Conservation (phyloP, 2,797 vertebrate genomes). For the Sternotherus odoratus region DNA sequence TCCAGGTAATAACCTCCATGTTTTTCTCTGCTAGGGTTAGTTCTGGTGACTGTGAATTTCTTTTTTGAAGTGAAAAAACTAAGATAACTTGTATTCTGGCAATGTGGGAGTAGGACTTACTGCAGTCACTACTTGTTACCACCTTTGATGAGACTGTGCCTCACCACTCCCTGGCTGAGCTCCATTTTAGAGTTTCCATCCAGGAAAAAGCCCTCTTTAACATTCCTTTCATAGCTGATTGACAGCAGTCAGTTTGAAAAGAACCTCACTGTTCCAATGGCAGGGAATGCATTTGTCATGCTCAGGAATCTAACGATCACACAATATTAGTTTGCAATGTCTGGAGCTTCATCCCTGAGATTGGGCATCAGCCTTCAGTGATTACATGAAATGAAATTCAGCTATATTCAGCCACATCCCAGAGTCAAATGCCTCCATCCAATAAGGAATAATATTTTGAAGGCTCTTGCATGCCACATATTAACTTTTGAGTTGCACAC, state of each 20-base stretch:
- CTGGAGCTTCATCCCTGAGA: neutral
- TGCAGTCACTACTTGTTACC: neutral
- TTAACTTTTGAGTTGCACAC: neutral
- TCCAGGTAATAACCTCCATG: neutral
- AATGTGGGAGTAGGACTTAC: neutral
- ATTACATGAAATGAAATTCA: neutral
- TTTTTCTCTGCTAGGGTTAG: neutral
- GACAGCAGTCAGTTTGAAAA: neutral
- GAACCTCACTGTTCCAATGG: neutral
- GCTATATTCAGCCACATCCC: neutral
- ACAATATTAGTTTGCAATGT: neutral
- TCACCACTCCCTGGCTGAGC: conserved; percentile 3
- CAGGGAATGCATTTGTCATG: neutral
- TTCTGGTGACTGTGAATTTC: neutral
- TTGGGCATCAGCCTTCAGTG: neutral
- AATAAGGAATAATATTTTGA: neutral
- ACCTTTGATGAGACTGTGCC: neutral
- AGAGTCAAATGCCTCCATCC: neutral
- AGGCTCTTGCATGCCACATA: neutral
- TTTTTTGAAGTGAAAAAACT: neutral
- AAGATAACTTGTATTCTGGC: neutral
- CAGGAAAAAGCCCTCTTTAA: neutral
- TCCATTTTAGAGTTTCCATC: neutral
- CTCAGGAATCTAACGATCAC: neutral
- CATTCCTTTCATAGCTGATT: neutral